phyloP scores from a whole-genome alignment of 2,888 invertebrate genomes.

The Caprella mutica region DNA sequence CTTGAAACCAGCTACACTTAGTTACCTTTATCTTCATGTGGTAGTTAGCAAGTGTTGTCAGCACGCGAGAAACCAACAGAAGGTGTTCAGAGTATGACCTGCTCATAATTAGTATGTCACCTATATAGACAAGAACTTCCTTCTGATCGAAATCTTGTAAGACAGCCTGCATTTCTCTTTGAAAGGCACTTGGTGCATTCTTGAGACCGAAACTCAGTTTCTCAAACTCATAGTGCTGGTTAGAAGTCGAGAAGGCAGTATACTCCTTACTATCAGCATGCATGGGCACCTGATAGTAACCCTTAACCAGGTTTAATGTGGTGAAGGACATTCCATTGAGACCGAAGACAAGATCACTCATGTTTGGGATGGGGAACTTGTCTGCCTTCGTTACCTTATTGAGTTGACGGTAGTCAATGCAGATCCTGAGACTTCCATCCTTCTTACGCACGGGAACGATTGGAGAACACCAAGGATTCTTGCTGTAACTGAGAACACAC shows the following conservation, averaged over 20 bases:
- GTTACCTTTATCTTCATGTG: neutral
- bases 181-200: neutral
- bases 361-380: neutral
- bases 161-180: neutral
- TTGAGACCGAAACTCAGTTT: neutral
- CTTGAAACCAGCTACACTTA: neutral
- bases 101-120: neutral
- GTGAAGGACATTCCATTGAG: slow-evolving; percentile 6
- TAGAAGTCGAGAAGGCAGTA: neutral
- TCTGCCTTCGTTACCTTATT: neutral
- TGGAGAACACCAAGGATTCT: too few relatives aligned
- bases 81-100: neutral
- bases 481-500: too few relatives aligned
- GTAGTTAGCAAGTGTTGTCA: neutral
- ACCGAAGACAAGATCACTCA: slow-evolving; percentile 1
- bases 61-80: neutral
- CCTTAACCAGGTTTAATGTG: neutral
- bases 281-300: neutral
- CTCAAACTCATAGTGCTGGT: neutral
- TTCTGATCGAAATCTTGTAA: neutral
- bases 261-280: neutral
- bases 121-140: neutral
- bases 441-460: slow-evolving; percentile 2
- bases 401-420: neutral
- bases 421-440: neutral